Percentiles rank a stretch among this genome's conserved stretches.
Conservation (phyloP, 1,140 invertebrate genomes). For the Trichogramma pretiosum region DNA sequence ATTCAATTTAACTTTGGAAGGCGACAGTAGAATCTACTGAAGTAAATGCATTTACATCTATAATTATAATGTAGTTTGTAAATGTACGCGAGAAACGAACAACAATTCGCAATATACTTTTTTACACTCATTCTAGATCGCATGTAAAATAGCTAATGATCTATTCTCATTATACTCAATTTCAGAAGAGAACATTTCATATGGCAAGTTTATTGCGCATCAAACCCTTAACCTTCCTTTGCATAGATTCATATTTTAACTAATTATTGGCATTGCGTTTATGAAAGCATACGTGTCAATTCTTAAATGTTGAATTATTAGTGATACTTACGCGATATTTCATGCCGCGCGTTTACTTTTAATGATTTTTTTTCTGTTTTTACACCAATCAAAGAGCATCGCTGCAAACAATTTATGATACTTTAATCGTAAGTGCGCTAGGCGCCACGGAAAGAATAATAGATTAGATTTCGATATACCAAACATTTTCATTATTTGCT, state of each 20-base stretch:
- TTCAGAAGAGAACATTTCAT: not conserved
- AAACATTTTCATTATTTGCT: conserved; percentile 2
- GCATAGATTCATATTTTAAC: conserved; percentile 14
- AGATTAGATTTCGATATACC: too few relatives aligned
- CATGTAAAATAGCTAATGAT: not conserved
- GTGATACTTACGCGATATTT: conserved; percentile 9
- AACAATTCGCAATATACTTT: not conserved
- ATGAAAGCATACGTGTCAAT: too few relatives aligned
- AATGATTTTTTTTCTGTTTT: conserved; percentile 14
- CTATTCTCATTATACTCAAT: not conserved
- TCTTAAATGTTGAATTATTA: conserved; percentile 9
- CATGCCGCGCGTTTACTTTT: conserved; percentile 3
- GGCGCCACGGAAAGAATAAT: too few relatives aligned
- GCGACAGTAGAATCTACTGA: conserved; percentile 39
- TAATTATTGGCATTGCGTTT: conserved; percentile 6
- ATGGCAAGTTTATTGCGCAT: not conserved
- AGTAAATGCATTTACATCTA: conserved; percentile 35
- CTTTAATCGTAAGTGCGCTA: too few relatives aligned
- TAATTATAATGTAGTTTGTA: too few relatives aligned
- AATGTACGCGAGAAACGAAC: conserved; percentile 25
- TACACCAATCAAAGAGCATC: too few relatives aligned
- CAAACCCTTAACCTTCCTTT: not conserved
- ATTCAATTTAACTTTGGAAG: conserved; percentile 34
- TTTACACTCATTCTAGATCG: not conserved
- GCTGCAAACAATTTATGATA: too few relatives aligned